phyloP scores from a whole-genome alignment of 2,113 vertebrate species.

The Esox niger region DNA sequence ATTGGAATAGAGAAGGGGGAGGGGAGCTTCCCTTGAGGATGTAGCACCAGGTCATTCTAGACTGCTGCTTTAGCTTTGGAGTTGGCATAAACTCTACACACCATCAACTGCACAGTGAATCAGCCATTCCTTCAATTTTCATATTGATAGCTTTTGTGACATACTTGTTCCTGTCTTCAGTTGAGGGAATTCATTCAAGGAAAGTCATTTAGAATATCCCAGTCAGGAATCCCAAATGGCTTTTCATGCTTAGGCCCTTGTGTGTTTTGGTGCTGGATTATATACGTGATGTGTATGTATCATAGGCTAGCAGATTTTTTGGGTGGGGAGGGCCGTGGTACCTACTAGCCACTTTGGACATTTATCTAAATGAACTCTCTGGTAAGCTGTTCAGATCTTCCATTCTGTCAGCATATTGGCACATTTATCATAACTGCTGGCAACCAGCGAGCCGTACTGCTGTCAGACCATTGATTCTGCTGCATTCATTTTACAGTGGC shows the following conservation, averaged over 20 bases:
- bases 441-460: conserved; percentile 21
- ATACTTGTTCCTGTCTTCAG: not conserved
- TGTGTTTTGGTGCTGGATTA: not conserved
- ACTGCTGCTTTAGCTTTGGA: not conserved
- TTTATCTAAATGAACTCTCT: not conserved
- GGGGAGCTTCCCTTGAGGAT: not conserved
- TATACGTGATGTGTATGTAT: too few species aligned
- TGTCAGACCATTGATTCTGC: too few species aligned
- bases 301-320: not conserved
- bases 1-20: not conserved
- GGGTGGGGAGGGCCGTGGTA: not conserved
- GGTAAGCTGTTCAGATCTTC: not conserved
- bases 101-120: not conserved
- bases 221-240: not conserved
- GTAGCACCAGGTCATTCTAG: not conserved
- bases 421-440: conserved; percentile 36
- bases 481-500: too few species aligned
- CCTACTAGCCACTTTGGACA: not conserved
- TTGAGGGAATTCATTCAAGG: too few species aligned
- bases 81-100: not conserved
- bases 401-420: conserved; percentile 28
- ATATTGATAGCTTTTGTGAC: not conserved
- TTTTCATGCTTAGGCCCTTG: not conserved
- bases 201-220: not conserved
- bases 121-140: not conserved